These are phyloP conservation scores for Cercopithecus mona DNA, from an alignment of 2,113 vertebrate genomes.

Conservation along the genomic window DNA sequence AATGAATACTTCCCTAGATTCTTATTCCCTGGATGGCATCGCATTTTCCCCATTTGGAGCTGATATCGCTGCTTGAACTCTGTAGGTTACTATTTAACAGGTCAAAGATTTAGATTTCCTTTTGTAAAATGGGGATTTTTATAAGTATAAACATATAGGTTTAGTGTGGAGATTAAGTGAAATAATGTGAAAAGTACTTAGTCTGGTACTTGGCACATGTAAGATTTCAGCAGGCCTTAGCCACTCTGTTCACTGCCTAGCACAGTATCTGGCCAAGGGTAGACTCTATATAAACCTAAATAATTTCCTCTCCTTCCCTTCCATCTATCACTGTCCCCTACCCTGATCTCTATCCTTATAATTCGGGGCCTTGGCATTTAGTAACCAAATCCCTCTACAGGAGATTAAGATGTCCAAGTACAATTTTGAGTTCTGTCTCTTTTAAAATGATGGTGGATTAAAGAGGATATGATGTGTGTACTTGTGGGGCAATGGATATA, in stretches of 20 bases:
- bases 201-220: background rate
- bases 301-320: background rate
- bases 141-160: background rate
- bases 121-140: background rate
- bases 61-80: background rate
- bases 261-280: rapidly evolving
- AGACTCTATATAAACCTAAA: background rate
- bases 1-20: background rate
- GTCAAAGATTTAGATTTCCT: background rate
- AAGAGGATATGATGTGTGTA: background rate
- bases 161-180: background rate
- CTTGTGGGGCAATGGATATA: background rate
- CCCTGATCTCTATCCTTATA: background rate
- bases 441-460: background rate
- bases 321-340: background rate
- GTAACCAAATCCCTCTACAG: background rate
- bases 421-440: background rate
- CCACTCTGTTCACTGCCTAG: background rate
- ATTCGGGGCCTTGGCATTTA: background rate
- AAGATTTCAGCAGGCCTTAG: background rate
- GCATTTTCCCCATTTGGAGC: background rate
- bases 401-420: background rate
- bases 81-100: background rate
- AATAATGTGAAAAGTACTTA: background rate
- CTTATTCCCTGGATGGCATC: background rate